Percentiles rank a stretch among this genome's conserved stretches.
Evolutionary conservation across 1,140 invertebrate species (phyloP).

Genomic region (Branchinecta lynchi): DNA sequence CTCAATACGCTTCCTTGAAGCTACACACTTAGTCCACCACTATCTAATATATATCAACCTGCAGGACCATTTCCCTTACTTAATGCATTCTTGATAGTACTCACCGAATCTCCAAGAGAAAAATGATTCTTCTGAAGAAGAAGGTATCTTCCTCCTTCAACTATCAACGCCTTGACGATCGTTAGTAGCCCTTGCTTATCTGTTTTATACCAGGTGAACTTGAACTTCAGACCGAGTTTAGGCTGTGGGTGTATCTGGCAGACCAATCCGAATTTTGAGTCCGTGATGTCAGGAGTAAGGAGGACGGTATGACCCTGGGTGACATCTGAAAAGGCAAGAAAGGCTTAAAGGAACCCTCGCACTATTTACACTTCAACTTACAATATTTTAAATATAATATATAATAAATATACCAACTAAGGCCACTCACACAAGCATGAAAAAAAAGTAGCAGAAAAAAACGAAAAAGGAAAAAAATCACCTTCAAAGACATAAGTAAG

Average conservation of each 20-base stretch:
- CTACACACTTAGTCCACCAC: too few species aligned
- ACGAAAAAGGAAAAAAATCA: too few species aligned
- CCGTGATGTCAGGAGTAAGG: neutral
- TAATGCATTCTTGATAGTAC: neutral
- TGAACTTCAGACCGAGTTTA: neutral
- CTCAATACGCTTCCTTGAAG: too few species aligned
- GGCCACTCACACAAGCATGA: too few species aligned
- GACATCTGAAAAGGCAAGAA: neutral
- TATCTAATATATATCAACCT: too few species aligned
- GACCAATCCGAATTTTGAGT: neutral
- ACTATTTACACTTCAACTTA: too few species aligned
- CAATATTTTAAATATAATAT: too few species aligned
- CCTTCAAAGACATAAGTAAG: too few species aligned
- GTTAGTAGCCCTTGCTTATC: neutral
- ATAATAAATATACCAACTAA: too few species aligned
- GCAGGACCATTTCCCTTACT: too few species aligned
- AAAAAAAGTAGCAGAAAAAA: too few species aligned
- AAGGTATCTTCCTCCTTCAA: neutral
- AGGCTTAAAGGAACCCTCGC: too few species aligned
- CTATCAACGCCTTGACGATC: neutral
- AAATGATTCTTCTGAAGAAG: neutral
- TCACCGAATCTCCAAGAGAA: neutral
- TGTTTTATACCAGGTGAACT: neutral
- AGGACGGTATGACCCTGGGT: neutral
- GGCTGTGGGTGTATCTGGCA: neutral